phyloP scores from a whole-genome alignment of 2,888 invertebrate genomes.

The Creontiades dilutus region DNA sequence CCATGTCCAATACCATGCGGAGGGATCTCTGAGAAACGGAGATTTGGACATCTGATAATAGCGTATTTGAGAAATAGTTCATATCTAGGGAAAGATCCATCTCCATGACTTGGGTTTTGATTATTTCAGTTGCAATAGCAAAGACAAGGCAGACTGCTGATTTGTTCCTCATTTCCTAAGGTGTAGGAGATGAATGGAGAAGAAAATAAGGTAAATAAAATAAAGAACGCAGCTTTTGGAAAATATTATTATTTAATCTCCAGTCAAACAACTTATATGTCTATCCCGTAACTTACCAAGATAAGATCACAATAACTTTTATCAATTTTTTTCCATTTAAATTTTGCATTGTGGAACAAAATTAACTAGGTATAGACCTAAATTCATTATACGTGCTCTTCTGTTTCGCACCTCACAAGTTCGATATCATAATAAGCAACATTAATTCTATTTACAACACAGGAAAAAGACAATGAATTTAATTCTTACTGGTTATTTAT shows the following conservation, averaged over 20 bases:
- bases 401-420: background rate
- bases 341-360: slow-evolving; percentile 66
- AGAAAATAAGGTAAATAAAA: background rate
- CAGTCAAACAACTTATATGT: slow-evolving; percentile 74
- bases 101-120: too few relatives aligned
- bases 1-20: too few relatives aligned
- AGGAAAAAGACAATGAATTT: slow-evolving; percentile 53
- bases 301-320: slow-evolving; percentile 74
- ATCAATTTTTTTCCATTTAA: slow-evolving; percentile 64
- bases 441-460: slow-evolving; percentile 71
- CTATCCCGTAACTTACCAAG: slow-evolving; percentile 74
- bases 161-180: too few relatives aligned
- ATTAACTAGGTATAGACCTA: slow-evolving; percentile 61
- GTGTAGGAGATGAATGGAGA: too few relatives aligned
- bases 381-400: slow-evolving; percentile 40
- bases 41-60: too few relatives aligned
- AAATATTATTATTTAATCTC: slow-evolving; percentile 73
- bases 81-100: too few relatives aligned
- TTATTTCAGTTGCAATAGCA: too few relatives aligned
- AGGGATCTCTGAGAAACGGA: too few relatives aligned
- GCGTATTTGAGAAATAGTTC: too few relatives aligned
- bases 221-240: slow-evolving; percentile 58
- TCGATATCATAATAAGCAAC: slow-evolving; percentile 41
- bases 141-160: too few relatives aligned
- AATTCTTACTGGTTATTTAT: slow-evolving; percentile 57